Base-by-base conservation (phyloP, 2,797 vertebrate species). In the Iguana delicatissima region DNA sequence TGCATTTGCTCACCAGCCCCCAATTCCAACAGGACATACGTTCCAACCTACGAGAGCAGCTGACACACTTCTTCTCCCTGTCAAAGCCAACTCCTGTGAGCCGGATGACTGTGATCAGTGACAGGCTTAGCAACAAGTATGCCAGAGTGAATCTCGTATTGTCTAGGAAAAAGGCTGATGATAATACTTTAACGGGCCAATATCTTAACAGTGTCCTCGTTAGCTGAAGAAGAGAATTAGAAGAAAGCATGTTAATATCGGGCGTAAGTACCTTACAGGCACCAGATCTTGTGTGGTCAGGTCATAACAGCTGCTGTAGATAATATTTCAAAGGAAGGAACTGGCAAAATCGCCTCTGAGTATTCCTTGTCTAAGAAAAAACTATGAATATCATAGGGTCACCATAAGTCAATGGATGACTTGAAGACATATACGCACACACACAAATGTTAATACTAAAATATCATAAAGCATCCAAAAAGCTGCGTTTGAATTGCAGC, bases 401-500 rank as follows among this genome's bases (percentile, higher is more conserved):
- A 9, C 26, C 26, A 12, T 32, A 29, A 29, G 67, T 29, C 9
- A 29, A 13, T 16, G 32, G 29, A 10, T 9, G 10, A 69, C 67
- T 69, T 69, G 67, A 69, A 69, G 32, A 32, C 29, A 69, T 4
- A 9, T 10, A 29, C 10, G 32, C 29, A 3, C 2, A 32, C 67
- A 32, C 20, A 22, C 59, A 62, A 3, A 93, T 80, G 50, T 50
- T 87, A 84, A n/a, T 59, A 62, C 6, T 85, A 89, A 85, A 20
- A 85, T 24, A 26, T n/a, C 52, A 50, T 52, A 4, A 57, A 72
- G 38, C 7, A 42, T 59, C 29, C 1, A 73, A 10, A 29, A 86
- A 52, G 79, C 42, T 26, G 38, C 89, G 74, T 57, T 89, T 92
- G 64, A 84, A 90, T 85, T 89, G 85, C 35, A 82, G 69, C 35